Base-by-base conservation (phyloP, 2,797 vertebrate genomes). In the Crenuchus spilurus region DNA sequence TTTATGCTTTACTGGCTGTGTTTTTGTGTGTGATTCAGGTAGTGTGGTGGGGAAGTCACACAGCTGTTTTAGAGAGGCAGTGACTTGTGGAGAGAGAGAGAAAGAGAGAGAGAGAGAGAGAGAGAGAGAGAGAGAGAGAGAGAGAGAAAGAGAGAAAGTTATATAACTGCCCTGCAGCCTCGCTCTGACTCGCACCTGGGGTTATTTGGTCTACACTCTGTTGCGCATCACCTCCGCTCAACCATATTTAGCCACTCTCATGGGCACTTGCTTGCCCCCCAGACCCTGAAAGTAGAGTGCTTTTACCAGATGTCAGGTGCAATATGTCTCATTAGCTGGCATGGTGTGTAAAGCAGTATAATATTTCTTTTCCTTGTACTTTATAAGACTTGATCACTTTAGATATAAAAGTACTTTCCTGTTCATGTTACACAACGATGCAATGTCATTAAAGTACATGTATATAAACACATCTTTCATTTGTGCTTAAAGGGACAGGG, bases 1-100 rank as follows among this genome's bases (percentile, higher is more conserved):
- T 57, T 28, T 28, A 52, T 62, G 30, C 67, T 64, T 37, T 49
- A 37, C n/a, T 65, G 63, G 58, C 74, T 82, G 55, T 73, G 66
- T 55, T 78, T 79, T 51, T 28, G 80, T 31, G 74, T 66, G 72
- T 80, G 80, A 76, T 80, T 78, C 82, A 84, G 76, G 77, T 80
- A 73, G 58, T 57, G 64, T 57, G 33, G 48, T 73, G 6, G 58
- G 26, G 60, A 70, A 74, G 67, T 72, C 58, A 46, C 65, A 74
- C 78, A 83, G 81, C 75, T 83, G 78, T 81, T 81, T 72, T 72
- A 57, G 33, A 76, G 54, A 65, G 76, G 14, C 26, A 42, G 71
- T 44, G n/a, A 65, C 42, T 67, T 54, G 35, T 54, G 70, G n/a
- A 55, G 20, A 41, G 24, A 30, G 74, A 67, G 33, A 63, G 24